These are phyloP conservation scores for Scaeva pyrastri DNA, from an alignment of 2,888 invertebrate genomes.

Conservation along the genomic window DNA sequence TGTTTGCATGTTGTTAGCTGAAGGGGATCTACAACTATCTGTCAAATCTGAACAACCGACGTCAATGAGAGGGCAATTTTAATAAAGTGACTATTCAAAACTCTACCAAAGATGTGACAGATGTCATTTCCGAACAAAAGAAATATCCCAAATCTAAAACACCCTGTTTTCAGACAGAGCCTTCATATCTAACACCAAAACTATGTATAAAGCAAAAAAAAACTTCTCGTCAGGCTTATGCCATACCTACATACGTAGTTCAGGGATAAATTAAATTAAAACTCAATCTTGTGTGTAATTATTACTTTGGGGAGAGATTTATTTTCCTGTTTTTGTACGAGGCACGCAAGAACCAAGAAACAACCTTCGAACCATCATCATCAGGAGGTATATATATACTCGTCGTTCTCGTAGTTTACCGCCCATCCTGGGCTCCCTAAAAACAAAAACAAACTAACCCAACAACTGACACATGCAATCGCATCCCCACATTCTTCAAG, in stretches of 20 bases:
- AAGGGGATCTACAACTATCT: no score
- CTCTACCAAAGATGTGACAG: no score
- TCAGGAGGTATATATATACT: not conserved
- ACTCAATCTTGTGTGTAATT: slow-evolving; percentile 83
- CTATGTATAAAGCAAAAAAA: slow-evolving; percentile 33
- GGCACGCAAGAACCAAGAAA: slow-evolving; percentile 59
- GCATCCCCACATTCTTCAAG: slow-evolving; percentile 61
- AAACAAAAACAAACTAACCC: slow-evolving; percentile 52
- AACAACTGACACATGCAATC: slow-evolving; percentile 76
- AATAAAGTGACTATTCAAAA: no score
- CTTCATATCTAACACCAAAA: not conserved
- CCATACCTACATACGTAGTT: slow-evolving; percentile 49
- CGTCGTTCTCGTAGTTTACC: not conserved
- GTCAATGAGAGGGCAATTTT: no score
- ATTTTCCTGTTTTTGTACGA: slow-evolving; percentile 62
- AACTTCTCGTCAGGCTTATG: slow-evolving; percentile 56
- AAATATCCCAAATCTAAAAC: not conserved
- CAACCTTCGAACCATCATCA: slow-evolving; percentile 4
- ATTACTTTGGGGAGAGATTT: slow-evolving; percentile 80
- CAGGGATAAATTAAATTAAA: slow-evolving; percentile 81
- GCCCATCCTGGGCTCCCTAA: slow-evolving; percentile 12
- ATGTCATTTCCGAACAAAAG: no score
- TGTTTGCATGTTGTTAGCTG: no score
- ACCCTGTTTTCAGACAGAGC: not conserved
- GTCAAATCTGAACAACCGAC: no score